phyloP scores from a whole-genome alignment of 2,113 vertebrate genomes.

The Xiphorhynchus elegans region DNA sequence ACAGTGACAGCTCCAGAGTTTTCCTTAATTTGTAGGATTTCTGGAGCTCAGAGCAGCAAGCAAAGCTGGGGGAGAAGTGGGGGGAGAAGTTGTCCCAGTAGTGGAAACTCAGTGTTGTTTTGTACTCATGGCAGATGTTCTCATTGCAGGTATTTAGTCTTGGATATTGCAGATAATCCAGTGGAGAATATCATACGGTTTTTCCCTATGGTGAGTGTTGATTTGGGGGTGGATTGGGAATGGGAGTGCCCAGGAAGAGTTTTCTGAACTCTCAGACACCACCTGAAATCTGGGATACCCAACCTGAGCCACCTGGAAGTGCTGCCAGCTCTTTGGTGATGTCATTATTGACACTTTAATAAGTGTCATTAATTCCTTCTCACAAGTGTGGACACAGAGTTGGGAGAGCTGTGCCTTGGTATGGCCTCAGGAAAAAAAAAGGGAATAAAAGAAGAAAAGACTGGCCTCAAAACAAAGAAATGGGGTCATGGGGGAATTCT shows the following conservation, averaged over 20 bases:
- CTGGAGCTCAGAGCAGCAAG: not conserved
- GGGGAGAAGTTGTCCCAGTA: not conserved
- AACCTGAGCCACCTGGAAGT: not conserved
- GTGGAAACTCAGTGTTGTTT: not conserved
- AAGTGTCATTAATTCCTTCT: not conserved
- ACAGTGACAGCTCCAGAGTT: not conserved
- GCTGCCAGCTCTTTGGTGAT: not conserved
- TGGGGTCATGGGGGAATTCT: not conserved
- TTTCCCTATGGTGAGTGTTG: slow-evolving; percentile 91
- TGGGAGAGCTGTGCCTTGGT: not conserved
- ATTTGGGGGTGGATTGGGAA: not conserved
- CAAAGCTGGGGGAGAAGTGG: not conserved
- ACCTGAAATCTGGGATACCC: not conserved
- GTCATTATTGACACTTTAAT: not conserved
- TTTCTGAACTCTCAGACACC: not conserved
- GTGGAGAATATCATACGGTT: slow-evolving; percentile 98
- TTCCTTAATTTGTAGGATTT: not conserved
- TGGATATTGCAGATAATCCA: slow-evolving; percentile 99
- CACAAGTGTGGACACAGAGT: not conserved
- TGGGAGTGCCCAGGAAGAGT: not conserved
- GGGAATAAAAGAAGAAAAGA: not conserved
- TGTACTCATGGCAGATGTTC: slow-evolving; percentile 47
- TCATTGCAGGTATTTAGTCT: slow-evolving; percentile 92
- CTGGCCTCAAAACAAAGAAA: not conserved
- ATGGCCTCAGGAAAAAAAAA: not conserved